phyloP scores from a whole-genome alignment of 2,113 vertebrate species.

The Hepsetus odoe region DNA sequence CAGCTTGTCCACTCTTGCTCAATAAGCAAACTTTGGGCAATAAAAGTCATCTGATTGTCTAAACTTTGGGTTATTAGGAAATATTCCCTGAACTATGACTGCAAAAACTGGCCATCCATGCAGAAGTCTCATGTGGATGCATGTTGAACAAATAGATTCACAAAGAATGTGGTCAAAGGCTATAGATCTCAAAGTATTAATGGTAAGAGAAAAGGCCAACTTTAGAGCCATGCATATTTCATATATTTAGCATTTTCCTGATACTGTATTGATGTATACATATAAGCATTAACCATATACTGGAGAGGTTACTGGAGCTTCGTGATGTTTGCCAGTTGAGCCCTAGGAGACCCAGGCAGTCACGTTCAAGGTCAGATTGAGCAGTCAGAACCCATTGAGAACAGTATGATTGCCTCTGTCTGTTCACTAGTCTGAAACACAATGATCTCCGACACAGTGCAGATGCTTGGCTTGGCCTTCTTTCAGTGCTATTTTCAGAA shows the following conservation, averaged over 20 bases:
- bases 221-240: neutral
- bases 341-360: constrained; percentile 39
- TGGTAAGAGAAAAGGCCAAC: neutral
- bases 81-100: no score
- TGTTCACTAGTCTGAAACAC: constrained; percentile 42
- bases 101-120: no score
- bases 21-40: no score
- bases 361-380: constrained; percentile 62
- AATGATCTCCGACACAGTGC: constrained; percentile 30
- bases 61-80: no score
- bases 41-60: no score
- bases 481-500: neutral
- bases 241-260: constrained; percentile 64
- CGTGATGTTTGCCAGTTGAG: constrained; percentile 38
- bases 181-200: constrained; percentile 9
- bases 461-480: neutral
- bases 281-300: constrained; percentile 56
- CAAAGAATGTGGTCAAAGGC: neutral
- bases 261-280: constrained; percentile 70
- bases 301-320: constrained; percentile 41
- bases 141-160: neutral
- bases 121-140: neutral
- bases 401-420: constrained; percentile 55
- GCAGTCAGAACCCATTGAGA: constrained; percentile 51
- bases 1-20: no score